Base-by-base conservation (phyloP, 2,113 vertebrate species). In the Perccottus glenii region DNA sequence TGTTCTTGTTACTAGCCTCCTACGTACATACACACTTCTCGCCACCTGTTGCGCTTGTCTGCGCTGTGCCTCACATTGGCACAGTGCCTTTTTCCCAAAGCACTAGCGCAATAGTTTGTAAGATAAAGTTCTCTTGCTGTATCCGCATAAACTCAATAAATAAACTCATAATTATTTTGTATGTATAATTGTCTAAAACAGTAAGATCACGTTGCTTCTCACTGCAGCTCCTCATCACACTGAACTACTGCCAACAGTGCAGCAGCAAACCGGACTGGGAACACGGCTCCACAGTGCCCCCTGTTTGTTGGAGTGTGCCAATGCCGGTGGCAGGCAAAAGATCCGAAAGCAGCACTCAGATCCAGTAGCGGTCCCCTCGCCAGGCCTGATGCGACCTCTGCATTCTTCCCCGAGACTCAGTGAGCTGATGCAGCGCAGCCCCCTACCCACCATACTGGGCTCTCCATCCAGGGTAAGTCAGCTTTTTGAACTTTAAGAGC, bases 231-330 rank as follows among this genome's bases (percentile, higher is more conserved):
- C 55, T 32, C 85, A 82, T 55, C 75, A 81, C 45, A 11, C 56
- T 2, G 91, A 91, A 52, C 48, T 70, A 27, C 85, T 63, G 65
- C 53, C 63, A 5, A 51, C 60, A 1, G 43, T 83, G 14, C 87
- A 84, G 56, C 91, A 88, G n/a, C 89, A 84, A 5, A 14, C 71
- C 0, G 95, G 95, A 9, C 93, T 98, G 79, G 96, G 96, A 60
- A 92, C 93, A 11, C 94, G 96, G 60, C 95, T 99, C 57, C 95
- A 98, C 93, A 99, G 98, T 0, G 98, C 97, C 80, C 98, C 98
- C 88, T 98, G 96, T 84, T 90, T 98, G 77, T 91, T 94, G 0
- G 97, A 98, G 80, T 90, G 84, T 44, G 73, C 93, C 52, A 90
- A 92, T 46, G 92, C 92, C 5, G 92, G 93, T 9, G 90, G 90